Evolutionary conservation across 2,113 vertebrate genomes (phyloP), one percentile per base, ranked within the genome.

Genomic region (Hyaena hyaena): DNA sequence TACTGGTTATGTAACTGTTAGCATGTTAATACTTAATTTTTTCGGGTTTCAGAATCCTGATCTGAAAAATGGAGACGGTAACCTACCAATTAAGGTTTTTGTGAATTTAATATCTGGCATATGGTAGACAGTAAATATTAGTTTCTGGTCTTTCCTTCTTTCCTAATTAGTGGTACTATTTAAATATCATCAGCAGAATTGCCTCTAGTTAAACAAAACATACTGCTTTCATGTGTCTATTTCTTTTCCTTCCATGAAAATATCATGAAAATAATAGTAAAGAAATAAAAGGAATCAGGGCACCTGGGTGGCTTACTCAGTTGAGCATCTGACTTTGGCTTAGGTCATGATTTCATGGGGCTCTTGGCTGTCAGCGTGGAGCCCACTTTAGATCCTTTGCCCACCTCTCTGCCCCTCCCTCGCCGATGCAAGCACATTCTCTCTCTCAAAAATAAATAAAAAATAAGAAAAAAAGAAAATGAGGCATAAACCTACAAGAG

Each of bases 31-130:
- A 81, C 80, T 90, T 92, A 86, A 81, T 68, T 95, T 94, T 92
- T 96, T 69, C 76, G 50, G 69, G 35, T 96, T 93, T 96, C 15
- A 86, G n/a, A 87, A 81, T 94, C 63, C 26, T 96, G 71, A 82
- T 89, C 48, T 93, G 73, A 90, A 96, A 97, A 96, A 83, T 23
- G 53, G 53, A 68, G 17, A 55, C 77, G 50, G 58, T 90, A 39
- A 77, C 8, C 63, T 79, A 50, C 55, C n/a, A 33, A 74, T 82
- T 93, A 61, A 92, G 35, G 23, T 74, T 97, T 93, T 91, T 93
- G 68, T 80, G 73, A 97, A 14, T 28, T 58, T 53, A 89, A 63
- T 73, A 1, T 83, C 21, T 93, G 39, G 8, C 15, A 53, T 77
- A 28, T 91, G 45, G 73, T 45, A 85, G 87, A 58, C n/a, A 94